Conservation (phyloP, 2,797 vertebrate species). For the Sciurus vulgaris region DNA sequence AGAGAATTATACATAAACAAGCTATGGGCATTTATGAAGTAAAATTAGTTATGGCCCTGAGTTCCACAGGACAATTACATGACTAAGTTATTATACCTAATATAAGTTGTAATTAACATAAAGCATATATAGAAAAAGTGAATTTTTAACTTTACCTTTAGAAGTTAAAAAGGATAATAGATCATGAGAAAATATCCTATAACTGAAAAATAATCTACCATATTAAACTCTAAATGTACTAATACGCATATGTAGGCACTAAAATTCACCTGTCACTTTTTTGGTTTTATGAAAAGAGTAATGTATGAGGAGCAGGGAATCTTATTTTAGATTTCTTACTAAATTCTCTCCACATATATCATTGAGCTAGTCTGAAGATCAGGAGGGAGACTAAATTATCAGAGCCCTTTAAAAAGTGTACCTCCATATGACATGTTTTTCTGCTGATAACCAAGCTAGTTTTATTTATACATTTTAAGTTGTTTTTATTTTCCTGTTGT, state of each 20-base stretch:
- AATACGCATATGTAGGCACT: background rate
- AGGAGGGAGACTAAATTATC: background rate
- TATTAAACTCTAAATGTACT: conserved; percentile 13
- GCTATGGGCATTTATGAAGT: background rate
- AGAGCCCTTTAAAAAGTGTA: background rate
- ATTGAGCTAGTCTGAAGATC: background rate
- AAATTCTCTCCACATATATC: background rate
- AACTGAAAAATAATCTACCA: background rate
- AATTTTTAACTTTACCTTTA: background rate
- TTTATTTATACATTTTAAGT: background rate
- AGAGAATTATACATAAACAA: background rate
- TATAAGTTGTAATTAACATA: background rate
- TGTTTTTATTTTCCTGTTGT: background rate
- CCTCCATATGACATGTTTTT: background rate
- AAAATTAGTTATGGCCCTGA: background rate
- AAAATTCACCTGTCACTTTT: background rate
- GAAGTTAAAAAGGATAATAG: background rate
- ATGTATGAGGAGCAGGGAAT: background rate
- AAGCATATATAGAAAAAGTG: background rate
- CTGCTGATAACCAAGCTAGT: background rate
- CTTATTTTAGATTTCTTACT: background rate
- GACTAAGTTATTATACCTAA: background rate
- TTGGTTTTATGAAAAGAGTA: background rate
- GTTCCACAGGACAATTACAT: background rate
- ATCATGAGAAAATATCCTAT: background rate